Conservation (phyloP, 2,888 invertebrate genomes). For the Aleiodes testaceus region DNA sequence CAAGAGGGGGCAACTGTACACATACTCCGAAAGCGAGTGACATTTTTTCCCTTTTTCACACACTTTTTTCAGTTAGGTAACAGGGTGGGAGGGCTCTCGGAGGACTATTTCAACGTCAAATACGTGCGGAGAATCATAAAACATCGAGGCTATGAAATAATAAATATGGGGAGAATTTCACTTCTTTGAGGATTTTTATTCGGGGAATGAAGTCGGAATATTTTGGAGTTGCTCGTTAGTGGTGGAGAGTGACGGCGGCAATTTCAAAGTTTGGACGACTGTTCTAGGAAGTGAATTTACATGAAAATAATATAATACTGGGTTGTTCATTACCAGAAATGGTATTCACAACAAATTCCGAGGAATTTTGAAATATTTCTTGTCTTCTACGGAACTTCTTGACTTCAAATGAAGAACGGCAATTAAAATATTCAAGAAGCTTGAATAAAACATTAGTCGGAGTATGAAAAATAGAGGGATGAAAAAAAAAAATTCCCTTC, state of each 20-base stretch:
- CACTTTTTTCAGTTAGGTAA: conserved; percentile 11
- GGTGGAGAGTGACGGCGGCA: background rate
- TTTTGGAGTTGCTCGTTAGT: conserved; percentile 23
- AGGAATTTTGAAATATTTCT: no score
- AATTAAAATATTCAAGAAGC: no score
- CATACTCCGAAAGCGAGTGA: conserved; percentile 42
- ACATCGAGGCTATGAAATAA: conserved; percentile 11
- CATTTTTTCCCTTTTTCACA: background rate
- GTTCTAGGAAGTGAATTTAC: conserved; percentile 7
- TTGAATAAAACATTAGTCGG: no score
- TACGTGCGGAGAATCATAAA: conserved; percentile 16
- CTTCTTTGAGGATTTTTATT: background rate
- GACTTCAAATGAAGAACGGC: no score
- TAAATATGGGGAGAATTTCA: conserved; percentile 1
- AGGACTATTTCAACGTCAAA: conserved; percentile 25
- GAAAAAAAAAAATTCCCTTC: no score
- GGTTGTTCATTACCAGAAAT: background rate
- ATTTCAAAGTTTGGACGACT: background rate
- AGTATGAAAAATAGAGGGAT: no score
- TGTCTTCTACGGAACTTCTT: no score
- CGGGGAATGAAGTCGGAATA: conserved; percentile 14
- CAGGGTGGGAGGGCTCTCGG: background rate
- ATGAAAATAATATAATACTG: conserved; percentile 1
- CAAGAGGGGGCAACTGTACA: conserved; percentile 63
- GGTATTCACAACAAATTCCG: no score